A percentile compares a stretch with the other conserved stretches of the same genome.
Conservation (phyloP, 2,888 invertebrate species). For the Nomada fucata region DNA sequence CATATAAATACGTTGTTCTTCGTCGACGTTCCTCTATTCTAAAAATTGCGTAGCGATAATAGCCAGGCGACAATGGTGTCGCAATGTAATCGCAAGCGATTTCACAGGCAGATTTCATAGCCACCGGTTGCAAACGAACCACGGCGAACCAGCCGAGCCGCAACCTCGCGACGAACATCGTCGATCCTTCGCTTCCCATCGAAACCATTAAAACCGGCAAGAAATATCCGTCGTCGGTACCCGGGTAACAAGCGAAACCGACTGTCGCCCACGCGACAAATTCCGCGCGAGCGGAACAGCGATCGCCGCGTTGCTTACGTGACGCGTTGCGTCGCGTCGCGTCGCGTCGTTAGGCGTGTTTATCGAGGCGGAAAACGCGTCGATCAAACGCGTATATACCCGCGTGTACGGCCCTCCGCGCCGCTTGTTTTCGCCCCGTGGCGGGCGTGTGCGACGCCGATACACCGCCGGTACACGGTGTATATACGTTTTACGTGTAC, state of each 20-base stretch:
- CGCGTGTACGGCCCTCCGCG: background rate
- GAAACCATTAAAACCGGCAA: background rate
- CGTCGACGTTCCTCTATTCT: too few relatives aligned
- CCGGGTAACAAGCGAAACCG: background rate
- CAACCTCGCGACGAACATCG: background rate
- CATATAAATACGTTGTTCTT: too few relatives aligned
- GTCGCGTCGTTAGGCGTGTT: constrained; percentile 45
- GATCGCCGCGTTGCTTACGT: constrained; percentile 5
- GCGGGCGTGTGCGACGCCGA: background rate
- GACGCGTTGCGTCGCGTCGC: constrained; percentile 26
- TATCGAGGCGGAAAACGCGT: constrained; percentile 50
- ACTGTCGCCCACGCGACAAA: constrained; percentile 14
- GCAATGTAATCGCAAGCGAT: too few relatives aligned
- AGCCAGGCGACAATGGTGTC: too few relatives aligned
- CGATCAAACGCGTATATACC: constrained; percentile 46
- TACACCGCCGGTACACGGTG: background rate
- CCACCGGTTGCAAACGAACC: too few relatives aligned
- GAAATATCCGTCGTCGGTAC: background rate
- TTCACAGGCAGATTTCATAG: too few relatives aligned
- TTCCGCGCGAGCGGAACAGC: constrained; percentile 7
- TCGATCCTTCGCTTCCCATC: background rate
- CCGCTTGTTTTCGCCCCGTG: constrained; percentile 8
- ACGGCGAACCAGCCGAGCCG: background rate
- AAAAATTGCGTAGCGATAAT: too few relatives aligned
- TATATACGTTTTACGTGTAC: background rate